Evolutionary conservation across 2,888 invertebrate genomes (phyloP), one percentile per base, ranked within the genome.

Genomic region (Drosophila ustulata): DNA sequence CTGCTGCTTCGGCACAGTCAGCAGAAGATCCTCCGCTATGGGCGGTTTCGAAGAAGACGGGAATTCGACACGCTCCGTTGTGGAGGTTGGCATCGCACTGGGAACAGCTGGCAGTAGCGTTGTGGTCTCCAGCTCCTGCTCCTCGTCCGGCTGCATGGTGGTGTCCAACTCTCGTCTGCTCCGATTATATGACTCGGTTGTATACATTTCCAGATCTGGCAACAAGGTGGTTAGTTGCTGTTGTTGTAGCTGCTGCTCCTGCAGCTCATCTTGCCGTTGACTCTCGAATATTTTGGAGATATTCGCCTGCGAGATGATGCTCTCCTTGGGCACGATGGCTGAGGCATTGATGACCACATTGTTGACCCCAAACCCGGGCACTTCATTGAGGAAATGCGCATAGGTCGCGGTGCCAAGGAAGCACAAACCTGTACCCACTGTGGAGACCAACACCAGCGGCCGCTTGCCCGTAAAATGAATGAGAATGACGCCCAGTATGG

Each of bases 401-500:
- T 92, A 92, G 2, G 91, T 92, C 9, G 92, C 92, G 0, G 92
- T 91, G 25, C 92, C 91, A 0, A 95, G 83, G 77, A 96, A 95
- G 85, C 95, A 95, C 1, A 95, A 34, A 0, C 94, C 95, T 0
- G 94, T 94, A n/a, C 95, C 95, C 0, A 93, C 91, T 0, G 96
- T 94, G 0, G 96, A 96, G 26, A 95, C 89, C 55, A 96, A 93
- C 0, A 94, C 94, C 41, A 96, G 91, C 0, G 94, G 94, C 8
- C 96, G 93, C 89, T 96, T 97, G 2, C 97, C 97, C 0, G 95
- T 94, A 79, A 94, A 95, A 79, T 95, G 96, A 0, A 97, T 95
- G 5, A 95, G 92, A 4, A 93, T 62, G 0, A 96, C 95, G 80
- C 96, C 96, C 5, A 94, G 73, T 3, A 94, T 90, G 0, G 95